Base-by-base conservation (phyloP, 23 tunicate genomes). In the Styela plicata region DNA sequence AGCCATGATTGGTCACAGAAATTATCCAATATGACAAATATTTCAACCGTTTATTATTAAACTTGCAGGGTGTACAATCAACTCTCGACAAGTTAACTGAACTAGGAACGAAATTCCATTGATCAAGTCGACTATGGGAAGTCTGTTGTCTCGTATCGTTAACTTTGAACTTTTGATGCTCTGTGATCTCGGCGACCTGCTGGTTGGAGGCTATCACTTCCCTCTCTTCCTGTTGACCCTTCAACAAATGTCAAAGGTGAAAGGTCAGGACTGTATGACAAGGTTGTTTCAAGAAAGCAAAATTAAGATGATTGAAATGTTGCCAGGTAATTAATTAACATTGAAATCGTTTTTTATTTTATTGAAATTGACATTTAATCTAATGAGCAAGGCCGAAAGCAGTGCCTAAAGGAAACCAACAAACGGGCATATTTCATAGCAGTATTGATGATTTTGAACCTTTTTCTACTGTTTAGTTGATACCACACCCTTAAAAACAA, bases 251-350 rank as follows among this genome's bases (percentile, higher is more conserved):
- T 23, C 63, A 1, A 89, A 85, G 77, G 22, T 78, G 23, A 73
- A 74, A 26, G 85, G 80, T 24, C 37, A 80, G 24, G 85, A 79
- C 13, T 65, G 82, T 82, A 28, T 89, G 67, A 26, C 64, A 13
- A 34, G 52, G 18, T 32, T 30, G 19, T 80, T 84, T 73, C 80
- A 79, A 67, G 76, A 80, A 34, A 89, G 88, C 78, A 70, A 78
- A 73, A 63, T 89, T 1, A 76, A 84, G 22, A 73, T 89, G 88
- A 34, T 65, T 31, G 37, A 36, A 37, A 73, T 84, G 78, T 34
- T 89, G 74, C 88, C 94, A 84, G 94, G 93, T 88, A 69, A 2
- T n/a, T n/a, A n/a, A n/a, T n/a, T n/a, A n/a, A n/a, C n/a, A n/a
- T n/a, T n/a, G n/a, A n/a, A n/a, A n/a, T n/a, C n/a, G n/a, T n/a